These are phyloP conservation scores for Cephalopachus bancanus DNA, from an alignment of 2,797 vertebrate genomes.

Conservation along the genomic window DNA sequence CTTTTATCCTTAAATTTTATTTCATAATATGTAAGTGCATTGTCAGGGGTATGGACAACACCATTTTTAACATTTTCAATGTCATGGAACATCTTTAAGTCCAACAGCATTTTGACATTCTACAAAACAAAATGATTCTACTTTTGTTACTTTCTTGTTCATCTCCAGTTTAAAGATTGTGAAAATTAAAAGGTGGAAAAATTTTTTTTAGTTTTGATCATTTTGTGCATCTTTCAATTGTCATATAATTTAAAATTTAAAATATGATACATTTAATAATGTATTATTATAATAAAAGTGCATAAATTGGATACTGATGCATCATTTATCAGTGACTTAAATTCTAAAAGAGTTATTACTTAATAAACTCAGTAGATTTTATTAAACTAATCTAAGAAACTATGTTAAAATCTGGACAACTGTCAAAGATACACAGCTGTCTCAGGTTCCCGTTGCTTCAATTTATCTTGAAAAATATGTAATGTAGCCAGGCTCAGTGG, in stretches of 20 bases:
- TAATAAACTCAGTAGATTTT: not conserved
- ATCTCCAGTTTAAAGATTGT: not conserved
- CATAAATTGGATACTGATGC: not conserved
- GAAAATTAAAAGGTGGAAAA: not conserved
- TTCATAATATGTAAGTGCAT: not conserved
- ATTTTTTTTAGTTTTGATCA: not conserved
- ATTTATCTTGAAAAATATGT: not conserved
- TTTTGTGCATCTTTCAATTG: not conserved
- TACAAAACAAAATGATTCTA: not conserved
- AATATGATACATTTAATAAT: not conserved
- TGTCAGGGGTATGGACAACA: not conserved
- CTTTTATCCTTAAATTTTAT: not conserved
- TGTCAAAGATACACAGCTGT: not conserved
- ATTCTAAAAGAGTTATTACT: not conserved
- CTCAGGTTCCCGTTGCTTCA: not conserved
- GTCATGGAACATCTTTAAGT: not conserved
- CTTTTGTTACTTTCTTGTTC: not conserved
- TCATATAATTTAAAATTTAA: constrained; percentile 6
- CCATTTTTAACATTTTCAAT: not conserved
- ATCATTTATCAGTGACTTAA: not conserved
- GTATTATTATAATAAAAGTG: not conserved
- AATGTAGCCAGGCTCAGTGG: no score
- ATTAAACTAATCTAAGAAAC: not conserved
- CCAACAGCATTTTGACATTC: not conserved
- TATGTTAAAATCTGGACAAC: not conserved